A percentile compares a stretch with the other conserved stretches of the same genome.
phyloP scores from a whole-genome alignment of 2,797 vertebrate species.

The Acanthurus leucopareius region DNA sequence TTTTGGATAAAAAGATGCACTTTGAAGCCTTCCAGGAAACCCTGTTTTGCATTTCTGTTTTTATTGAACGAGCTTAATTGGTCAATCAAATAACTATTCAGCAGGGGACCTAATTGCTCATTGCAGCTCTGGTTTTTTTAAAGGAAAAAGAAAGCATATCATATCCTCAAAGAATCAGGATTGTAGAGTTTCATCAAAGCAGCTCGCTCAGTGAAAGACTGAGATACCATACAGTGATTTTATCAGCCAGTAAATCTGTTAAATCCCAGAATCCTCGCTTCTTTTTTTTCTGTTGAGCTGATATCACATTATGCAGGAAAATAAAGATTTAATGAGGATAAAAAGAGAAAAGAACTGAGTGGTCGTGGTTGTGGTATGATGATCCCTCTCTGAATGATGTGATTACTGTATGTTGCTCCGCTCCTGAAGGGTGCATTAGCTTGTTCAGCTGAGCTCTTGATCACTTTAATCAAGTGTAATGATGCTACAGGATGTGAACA shows the following conservation, averaged over 20 bases:
- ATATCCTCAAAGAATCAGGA: neutral
- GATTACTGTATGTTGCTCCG: constrained; percentile 51
- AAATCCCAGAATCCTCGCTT: constrained; percentile 19
- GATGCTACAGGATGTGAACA: constrained; percentile 33
- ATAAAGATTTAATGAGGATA: neutral
- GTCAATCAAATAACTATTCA: neutral
- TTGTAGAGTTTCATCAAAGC: neutral
- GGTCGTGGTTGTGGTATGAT: constrained; percentile 1
- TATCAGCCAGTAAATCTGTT: constrained; percentile 52
- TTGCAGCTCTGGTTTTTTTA: neutral
- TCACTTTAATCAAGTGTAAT: constrained; percentile 69
- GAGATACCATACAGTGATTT: constrained; percentile 33
- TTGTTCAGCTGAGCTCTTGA: constrained; percentile 55
- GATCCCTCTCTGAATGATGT: constrained; percentile 55
- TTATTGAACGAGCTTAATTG: neutral
- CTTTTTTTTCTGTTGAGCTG: constrained; percentile 13
- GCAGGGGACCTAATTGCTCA: neutral
- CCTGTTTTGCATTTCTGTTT: too few species aligned
- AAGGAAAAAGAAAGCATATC: neutral
- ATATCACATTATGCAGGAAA: constrained; percentile 12
- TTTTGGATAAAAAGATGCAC: too few species aligned
- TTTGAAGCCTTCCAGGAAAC: too few species aligned
- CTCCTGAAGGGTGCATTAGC: constrained; percentile 63
- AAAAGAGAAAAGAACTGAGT: neutral
- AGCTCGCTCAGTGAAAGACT: neutral